Conservation (phyloP, 2,888 invertebrate genomes). For the Tetranychus truncatus region DNA sequence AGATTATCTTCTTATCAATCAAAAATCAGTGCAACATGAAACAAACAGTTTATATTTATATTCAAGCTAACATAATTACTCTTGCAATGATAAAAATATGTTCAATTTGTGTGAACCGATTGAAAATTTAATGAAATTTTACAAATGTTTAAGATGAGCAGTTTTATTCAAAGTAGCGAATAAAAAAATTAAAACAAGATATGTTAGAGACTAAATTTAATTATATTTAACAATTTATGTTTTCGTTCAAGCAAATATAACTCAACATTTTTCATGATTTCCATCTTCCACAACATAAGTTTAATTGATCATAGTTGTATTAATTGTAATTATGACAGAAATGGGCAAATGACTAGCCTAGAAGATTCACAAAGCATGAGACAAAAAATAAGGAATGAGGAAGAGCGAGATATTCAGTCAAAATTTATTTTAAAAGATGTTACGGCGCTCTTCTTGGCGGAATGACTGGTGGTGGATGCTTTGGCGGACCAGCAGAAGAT, state of each 20-base stretch:
- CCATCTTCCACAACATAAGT: neutral
- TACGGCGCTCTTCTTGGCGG: constrained; percentile 13
- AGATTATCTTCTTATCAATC: too few relatives aligned
- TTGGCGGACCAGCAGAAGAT: constrained; percentile 10
- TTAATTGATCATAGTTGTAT: neutral
- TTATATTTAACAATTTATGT: neutral
- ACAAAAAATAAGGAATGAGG: neutral
- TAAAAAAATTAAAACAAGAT: too few relatives aligned
- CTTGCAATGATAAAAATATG: too few relatives aligned
- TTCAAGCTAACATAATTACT: too few relatives aligned
- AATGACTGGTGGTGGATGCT: constrained; percentile 13
- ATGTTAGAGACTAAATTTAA: neutral
- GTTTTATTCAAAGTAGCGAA: too few relatives aligned
- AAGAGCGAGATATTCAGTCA: neutral
- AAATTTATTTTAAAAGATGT: neutral
- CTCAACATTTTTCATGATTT: neutral
- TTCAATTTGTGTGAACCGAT: too few relatives aligned
- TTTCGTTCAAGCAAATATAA: neutral
- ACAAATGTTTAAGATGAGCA: too few relatives aligned
- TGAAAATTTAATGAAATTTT: too few relatives aligned
- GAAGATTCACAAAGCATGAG: neutral
- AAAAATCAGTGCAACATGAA: too few relatives aligned
- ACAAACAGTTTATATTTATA: too few relatives aligned
- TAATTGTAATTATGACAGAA: neutral
- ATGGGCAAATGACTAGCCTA: neutral